Conservation (phyloP, 2,113 vertebrate genomes). For the Spea bombifrons region DNA sequence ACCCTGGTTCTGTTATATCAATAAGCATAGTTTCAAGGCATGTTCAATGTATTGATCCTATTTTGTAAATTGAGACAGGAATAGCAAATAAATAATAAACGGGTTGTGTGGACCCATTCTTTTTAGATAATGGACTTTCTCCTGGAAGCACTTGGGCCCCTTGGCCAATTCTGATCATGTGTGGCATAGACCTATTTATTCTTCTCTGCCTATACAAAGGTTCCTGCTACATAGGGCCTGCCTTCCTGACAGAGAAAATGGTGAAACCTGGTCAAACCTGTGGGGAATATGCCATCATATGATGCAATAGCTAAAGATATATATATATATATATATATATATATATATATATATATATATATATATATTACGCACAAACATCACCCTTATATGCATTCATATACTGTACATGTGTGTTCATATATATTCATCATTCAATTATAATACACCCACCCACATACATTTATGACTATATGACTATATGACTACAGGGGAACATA, state of each 20-base stretch:
- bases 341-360: conserved; percentile 1
- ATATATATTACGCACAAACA: neutral
- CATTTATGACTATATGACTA: neutral
- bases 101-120: neutral
- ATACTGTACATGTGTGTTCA: neutral
- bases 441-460: neutral
- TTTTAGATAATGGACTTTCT: too few relatives aligned
- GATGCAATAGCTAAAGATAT: neutral
- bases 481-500: neutral
- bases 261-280: too few relatives aligned
- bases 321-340: neutral
- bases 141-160: too few relatives aligned
- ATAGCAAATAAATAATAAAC: neutral
- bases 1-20: neutral
- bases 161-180: too few relatives aligned
- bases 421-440: neutral
- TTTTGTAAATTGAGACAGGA: neutral
- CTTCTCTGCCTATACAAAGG: too few relatives aligned
- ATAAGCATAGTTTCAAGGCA: neutral
- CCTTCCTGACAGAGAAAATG: too few relatives aligned
- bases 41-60: neutral
- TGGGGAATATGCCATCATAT: too few relatives aligned
- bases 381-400: neutral
- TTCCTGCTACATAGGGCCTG: too few relatives aligned
- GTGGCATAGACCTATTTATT: too few relatives aligned